phyloP scores from a whole-genome alignment of 2,797 vertebrate species.

The Anguilla megastoma region DNA sequence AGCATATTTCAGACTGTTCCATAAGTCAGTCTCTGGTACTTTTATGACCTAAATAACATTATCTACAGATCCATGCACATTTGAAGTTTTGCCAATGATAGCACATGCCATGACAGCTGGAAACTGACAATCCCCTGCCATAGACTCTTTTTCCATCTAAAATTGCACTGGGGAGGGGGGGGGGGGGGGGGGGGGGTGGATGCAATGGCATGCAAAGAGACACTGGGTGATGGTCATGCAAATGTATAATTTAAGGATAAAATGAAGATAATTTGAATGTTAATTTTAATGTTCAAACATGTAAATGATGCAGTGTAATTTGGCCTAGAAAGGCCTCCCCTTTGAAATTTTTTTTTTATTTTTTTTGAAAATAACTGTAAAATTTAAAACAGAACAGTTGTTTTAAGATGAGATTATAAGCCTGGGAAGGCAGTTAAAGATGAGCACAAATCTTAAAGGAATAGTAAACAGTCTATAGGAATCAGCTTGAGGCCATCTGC shows the following conservation, averaged over 20 bases:
- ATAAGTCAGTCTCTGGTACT: neutral
- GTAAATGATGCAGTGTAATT: neutral
- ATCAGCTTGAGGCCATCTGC: neutral
- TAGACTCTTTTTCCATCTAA: neutral
- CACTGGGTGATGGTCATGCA: neutral
- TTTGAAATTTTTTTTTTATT: neutral
- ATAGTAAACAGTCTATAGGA: neutral
- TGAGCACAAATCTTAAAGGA: neutral
- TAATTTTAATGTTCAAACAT: constrained; percentile 7
- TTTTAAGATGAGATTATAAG: neutral
- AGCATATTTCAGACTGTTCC: constrained; percentile 11
- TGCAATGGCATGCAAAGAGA: neutral
- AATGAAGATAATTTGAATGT: neutral
- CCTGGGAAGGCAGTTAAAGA: neutral
- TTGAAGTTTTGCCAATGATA: neutral
- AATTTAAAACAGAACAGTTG: neutral
- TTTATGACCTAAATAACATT: neutral
- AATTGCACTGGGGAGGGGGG: too few relatives aligned
- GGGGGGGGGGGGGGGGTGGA: too few relatives aligned
- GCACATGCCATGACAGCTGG: neutral
- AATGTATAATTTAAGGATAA: neutral
- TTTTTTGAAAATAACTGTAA: too few relatives aligned
- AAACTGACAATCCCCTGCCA: neutral
- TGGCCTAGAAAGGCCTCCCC: neutral
- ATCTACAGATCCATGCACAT: constrained; percentile 5